Conservation (phyloP, 1,140 invertebrate genomes). For the Neocloeon triangulifer region DNA sequence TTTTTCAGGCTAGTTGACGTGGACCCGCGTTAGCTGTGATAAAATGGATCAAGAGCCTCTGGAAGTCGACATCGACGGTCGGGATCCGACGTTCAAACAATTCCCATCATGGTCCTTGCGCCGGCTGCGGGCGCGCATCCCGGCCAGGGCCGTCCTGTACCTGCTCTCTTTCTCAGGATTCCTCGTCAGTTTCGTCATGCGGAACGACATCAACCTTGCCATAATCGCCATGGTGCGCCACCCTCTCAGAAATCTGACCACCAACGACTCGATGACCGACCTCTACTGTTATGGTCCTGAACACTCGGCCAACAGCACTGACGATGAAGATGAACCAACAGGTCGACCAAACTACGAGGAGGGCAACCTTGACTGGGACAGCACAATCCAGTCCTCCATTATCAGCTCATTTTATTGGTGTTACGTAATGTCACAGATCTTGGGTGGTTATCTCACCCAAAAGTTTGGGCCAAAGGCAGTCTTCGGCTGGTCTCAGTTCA, state of each 20-base stretch:
- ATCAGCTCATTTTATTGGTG: slow-evolving; percentile 48
- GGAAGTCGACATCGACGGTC: too few species aligned
- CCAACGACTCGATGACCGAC: background rate
- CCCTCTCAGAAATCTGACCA: background rate
- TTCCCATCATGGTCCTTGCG: too few species aligned
- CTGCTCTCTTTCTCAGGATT: slow-evolving; percentile 47
- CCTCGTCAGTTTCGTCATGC: slow-evolving; percentile 52
- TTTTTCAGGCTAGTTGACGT: too few species aligned
- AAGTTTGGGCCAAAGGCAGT: slow-evolving; percentile 54
- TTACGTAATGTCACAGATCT: slow-evolving; percentile 38
- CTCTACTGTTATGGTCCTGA: background rate
- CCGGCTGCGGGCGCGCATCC: too few species aligned
- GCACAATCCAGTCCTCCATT: slow-evolving; percentile 32
- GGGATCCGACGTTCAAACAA: too few species aligned
- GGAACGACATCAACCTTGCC: slow-evolving; percentile 46
- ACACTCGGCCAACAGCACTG: background rate
- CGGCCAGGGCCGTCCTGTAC: slow-evolving; percentile 40
- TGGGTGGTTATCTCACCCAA: slow-evolving; percentile 49
- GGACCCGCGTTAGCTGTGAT: too few species aligned
- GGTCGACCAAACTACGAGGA: slow-evolving; percentile 8
- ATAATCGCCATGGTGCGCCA: slow-evolving; percentile 36
- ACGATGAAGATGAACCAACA: background rate
- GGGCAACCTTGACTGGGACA: slow-evolving; percentile 35
- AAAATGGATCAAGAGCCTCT: too few species aligned
- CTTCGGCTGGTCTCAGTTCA: slow-evolving; percentile 45